phyloP scores from a whole-genome alignment of 1,140 invertebrate genomes.

The Zaprionus davidi region DNA sequence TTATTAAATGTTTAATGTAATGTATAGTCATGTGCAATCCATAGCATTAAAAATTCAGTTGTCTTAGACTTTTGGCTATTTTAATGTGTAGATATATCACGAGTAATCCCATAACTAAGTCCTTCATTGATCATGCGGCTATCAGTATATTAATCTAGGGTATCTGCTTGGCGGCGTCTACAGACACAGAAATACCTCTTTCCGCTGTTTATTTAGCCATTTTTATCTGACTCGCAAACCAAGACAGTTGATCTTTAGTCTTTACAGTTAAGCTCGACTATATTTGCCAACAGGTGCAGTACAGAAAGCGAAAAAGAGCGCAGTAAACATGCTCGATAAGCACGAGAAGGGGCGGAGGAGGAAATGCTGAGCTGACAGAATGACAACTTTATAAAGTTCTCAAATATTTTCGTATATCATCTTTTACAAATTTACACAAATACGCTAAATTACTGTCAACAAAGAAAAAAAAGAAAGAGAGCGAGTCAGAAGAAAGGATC shows the following conservation, averaged over 20 bases:
- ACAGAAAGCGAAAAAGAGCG: constrained; percentile 18
- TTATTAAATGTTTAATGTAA: too few species aligned
- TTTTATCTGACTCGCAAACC: constrained; percentile 37
- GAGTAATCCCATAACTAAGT: not conserved
- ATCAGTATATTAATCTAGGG: not conserved
- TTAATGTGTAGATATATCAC: too few species aligned
- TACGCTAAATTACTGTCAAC: constrained; percentile 26
- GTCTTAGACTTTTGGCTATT: too few species aligned
- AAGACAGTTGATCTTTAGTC: constrained; percentile 53
- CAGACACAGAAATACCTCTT: not conserved
- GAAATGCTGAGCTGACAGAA: constrained; percentile 27
- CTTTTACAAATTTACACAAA: constrained; percentile 52
- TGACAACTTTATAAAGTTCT: constrained; percentile 29
- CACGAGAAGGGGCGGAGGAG: not conserved
- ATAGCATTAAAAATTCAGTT: not conserved
- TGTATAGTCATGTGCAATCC: too few species aligned
- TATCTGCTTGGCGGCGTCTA: not conserved
- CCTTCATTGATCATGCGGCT: not conserved
- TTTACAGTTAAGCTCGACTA: constrained; percentile 31
- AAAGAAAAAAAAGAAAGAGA: constrained; percentile 24
- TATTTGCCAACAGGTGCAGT: constrained; percentile 30
- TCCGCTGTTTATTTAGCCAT: constrained; percentile 16
- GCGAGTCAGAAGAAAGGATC: constrained; percentile 15
- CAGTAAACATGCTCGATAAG: constrained; percentile 38
- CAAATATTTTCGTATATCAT: constrained; percentile 39